Base-by-base conservation (phyloP, 2,888 invertebrate genomes). In the Perithous albicinctus region DNA sequence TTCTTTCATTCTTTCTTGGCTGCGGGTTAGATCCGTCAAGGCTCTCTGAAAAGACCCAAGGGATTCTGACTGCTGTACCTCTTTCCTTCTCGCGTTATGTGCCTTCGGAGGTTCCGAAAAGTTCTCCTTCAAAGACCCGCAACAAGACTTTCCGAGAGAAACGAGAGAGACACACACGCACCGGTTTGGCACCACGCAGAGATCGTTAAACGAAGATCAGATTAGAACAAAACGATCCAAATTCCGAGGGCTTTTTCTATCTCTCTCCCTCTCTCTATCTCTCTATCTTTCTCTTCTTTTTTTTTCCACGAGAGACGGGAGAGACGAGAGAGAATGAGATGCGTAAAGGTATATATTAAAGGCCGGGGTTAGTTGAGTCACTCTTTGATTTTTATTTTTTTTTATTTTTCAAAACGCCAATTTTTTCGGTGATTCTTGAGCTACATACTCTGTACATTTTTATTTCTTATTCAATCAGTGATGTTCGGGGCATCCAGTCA, bases 161-260 rank as follows among this genome's bases (percentile, higher is more conserved):
- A 66, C 12, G 38, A 79, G 43, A 69, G 70, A 69, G 72, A 67
- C 46, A 54, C 46, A 54, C 56, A 59, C 70, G 59, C 85, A 84
- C 82, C 77, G 84, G 85, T 83, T 84, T 83, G 85, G 85, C 84
- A 85, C 84, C 85, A 85, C 72, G 85, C 83, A 82, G 84, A 81
- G 84, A 85, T 85, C 83, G 85, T 85, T 85, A 84, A 85, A 85
- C 81, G 85, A 70, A 85, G 80, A 84, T 84, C 85, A 85, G 85
- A 85, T 85, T 85, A 85, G 84, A 85, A 85, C 84, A 85, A 85
- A 85, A 85, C 84, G 84, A 83, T 85, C 79, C 78, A 78, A 84
- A 85, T 85, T 85, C 84, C 84, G 59, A 80, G 67, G 80, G 46
- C 35, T 23, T 10, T 43, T 18, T 15, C 32, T 8, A 2, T 59